These are phyloP conservation scores for Philereme transversata DNA, from an alignment of 2,888 invertebrate genomes.

Conservation along the genomic window DNA sequence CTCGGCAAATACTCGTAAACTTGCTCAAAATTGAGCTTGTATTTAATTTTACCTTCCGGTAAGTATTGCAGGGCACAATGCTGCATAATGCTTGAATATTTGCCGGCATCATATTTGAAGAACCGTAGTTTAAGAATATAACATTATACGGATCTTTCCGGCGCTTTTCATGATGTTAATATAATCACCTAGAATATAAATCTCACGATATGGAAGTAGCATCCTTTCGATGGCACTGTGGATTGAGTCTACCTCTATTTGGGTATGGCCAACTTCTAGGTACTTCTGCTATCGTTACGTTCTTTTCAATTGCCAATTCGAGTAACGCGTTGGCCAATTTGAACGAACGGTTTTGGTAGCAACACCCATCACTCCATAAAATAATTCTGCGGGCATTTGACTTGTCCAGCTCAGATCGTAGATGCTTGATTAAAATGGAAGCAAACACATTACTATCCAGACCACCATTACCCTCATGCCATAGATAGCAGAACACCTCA, in stretches of 20 bases:
- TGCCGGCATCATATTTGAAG: slow-evolving; percentile 19
- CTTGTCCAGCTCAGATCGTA: no score
- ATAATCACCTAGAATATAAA: slow-evolving; percentile 32
- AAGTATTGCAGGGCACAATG: slow-evolving; percentile 5
- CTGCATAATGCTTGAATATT: slow-evolving; percentile 7
- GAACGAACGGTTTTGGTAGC: slow-evolving; percentile 20
- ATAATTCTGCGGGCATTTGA: no score
- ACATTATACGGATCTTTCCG: slow-evolving; percentile 30
- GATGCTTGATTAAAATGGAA: no score
- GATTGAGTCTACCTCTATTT: no score
- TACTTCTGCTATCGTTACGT: no score
- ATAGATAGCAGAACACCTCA: slow-evolving; percentile 23
- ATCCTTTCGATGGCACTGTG: slow-evolving; percentile 44
- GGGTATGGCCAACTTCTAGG: no score
- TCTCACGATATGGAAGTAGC: no score
- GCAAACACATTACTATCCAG: slow-evolving; percentile 21
- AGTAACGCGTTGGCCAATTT: slow-evolving; percentile 26
- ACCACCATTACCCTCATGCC: slow-evolving; percentile 29
- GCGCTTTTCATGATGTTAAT: slow-evolving; percentile 30
- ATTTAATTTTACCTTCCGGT: slow-evolving; percentile 8
- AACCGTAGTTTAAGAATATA: slow-evolving; percentile 25
- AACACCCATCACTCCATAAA: no score
- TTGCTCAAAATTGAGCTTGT: slow-evolving; percentile 8
- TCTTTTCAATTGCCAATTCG: slow-evolving; percentile 41
- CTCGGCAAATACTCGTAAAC: neutral